Evolutionary conservation across 2,888 invertebrate genomes (phyloP).

Genomic region (Cheilosia scutellata): DNA sequence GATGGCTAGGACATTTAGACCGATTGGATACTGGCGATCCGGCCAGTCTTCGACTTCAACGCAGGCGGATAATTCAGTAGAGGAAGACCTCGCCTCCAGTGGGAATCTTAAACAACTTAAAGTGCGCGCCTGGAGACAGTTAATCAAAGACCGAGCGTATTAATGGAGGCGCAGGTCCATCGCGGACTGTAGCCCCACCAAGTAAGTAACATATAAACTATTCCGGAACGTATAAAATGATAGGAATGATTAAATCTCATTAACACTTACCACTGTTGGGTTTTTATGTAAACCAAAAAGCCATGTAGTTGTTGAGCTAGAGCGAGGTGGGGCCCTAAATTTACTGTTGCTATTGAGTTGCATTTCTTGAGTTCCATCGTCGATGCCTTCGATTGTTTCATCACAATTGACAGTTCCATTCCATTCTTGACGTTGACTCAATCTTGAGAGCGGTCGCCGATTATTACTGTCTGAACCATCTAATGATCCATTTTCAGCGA

Average conservation of each 20-base stretch:
- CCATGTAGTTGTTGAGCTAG: constrained; percentile 80
- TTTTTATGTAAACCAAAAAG: constrained; percentile 83
- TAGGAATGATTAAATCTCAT: not conserved
- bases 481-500: constrained; percentile 8
- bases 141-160: no score
- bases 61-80: no score
- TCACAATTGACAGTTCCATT: constrained; percentile 16
- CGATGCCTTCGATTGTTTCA: constrained; percentile 40
- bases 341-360: constrained; percentile 21
- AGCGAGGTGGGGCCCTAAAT: constrained; percentile 70
- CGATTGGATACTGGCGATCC: no score
- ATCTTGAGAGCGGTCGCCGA: constrained; percentile 3
- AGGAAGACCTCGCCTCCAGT: no score
- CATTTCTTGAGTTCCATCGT: constrained; percentile 23
- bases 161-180: no score
- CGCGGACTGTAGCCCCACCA: no score
- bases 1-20: no score
- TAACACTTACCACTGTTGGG: constrained; percentile 81
- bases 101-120: no score
- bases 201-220: not conserved
- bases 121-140: no score
- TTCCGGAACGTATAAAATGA: not conserved
- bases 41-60: no score
- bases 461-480: not conserved
- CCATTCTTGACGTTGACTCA: constrained; percentile 42